A percentile compares a stretch with the other conserved stretches of the same genome.
phyloP scores from a whole-genome alignment of 1,140 invertebrate genomes.

The Theocolax elegans region DNA sequence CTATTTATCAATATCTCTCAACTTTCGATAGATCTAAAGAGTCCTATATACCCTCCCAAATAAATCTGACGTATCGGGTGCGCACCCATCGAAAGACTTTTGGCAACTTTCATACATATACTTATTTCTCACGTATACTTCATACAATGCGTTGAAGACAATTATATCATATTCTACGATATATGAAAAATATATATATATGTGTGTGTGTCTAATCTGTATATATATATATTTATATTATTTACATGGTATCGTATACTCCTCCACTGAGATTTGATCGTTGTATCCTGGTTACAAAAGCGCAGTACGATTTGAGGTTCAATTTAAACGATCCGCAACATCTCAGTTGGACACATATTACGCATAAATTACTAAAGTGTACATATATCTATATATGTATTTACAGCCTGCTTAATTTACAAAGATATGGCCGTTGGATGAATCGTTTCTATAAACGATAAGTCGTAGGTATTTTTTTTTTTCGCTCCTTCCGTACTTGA shows the following conservation, averaged over 20 bases:
- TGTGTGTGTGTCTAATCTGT: background rate
- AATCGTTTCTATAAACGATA: background rate
- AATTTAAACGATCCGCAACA: too few species aligned
- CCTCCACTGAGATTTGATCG: background rate
- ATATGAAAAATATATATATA: too few species aligned
- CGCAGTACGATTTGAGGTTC: too few species aligned
- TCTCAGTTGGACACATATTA: too few species aligned
- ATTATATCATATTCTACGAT: too few species aligned
- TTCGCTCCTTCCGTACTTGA: background rate
- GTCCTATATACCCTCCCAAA: too few species aligned
- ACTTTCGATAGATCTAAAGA: too few species aligned
- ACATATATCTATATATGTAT: background rate
- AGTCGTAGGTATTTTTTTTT: background rate
- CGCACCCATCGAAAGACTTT: slow-evolving; percentile 12
- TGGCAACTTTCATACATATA: background rate
- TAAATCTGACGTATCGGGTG: background rate
- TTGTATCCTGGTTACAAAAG: too few species aligned
- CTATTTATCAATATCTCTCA: background rate
- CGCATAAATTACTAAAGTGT: too few species aligned
- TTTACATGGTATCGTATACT: slow-evolving; percentile 26
- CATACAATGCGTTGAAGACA: slow-evolving; percentile 12
- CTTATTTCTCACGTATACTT: background rate
- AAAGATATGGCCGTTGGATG: slow-evolving; percentile 1
- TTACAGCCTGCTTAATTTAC: slow-evolving; percentile 17
- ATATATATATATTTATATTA: slow-evolving; percentile 1